Conservation (phyloP, 2,888 invertebrate species). For the Synanthedon formicaeformis region DNA sequence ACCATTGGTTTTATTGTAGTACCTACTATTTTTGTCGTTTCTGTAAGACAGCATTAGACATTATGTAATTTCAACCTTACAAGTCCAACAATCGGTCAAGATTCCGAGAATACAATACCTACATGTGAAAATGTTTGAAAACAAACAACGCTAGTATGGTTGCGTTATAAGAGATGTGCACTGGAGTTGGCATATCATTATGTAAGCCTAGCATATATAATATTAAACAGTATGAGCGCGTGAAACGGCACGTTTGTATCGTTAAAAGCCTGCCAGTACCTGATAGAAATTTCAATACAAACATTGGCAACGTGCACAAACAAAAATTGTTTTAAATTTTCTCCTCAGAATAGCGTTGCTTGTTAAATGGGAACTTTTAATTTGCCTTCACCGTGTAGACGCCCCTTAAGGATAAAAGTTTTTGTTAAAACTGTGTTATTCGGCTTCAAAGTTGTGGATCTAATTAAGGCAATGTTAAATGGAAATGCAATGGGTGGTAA, state of each 20-base stretch:
- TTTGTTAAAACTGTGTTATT: neutral
- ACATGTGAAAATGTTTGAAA: no score
- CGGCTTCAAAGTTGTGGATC: neutral
- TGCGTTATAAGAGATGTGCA: no score
- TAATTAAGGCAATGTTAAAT: neutral
- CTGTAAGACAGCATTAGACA: no score
- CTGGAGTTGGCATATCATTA: no score
- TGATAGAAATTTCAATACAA: constrained; percentile 24
- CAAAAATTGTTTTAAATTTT: constrained; percentile 41
- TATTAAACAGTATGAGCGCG: neutral
- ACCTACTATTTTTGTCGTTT: no score
- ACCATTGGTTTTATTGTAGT: no score
- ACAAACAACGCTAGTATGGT: no score
- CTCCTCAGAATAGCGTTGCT: constrained; percentile 10
- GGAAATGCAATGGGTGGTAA: neutral
- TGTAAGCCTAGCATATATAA: neutral
- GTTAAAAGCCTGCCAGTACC: constrained; percentile 6
- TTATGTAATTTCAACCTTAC: no score
- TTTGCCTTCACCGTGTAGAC: constrained; percentile 20
- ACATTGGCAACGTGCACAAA: constrained; percentile 33
- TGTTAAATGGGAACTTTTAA: constrained; percentile 15
- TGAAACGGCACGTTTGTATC: neutral
- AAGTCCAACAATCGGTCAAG: no score
- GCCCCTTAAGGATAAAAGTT: neutral
- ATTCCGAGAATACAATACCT: no score